Evolutionary conservation across 2,888 invertebrate genomes (phyloP).

Genomic region (Erynnis tages): DNA sequence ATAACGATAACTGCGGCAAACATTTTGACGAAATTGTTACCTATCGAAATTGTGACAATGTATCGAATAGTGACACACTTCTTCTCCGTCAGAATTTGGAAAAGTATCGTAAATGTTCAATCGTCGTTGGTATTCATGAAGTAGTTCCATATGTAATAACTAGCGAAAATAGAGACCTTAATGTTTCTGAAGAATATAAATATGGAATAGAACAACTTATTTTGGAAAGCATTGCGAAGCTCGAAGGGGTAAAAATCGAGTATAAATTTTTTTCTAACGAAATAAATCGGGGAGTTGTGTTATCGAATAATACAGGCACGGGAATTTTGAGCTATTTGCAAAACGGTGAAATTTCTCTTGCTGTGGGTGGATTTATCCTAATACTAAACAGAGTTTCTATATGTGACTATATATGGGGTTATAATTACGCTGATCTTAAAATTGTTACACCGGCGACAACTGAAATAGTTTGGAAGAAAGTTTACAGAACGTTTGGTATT

Average conservation of each 20-base stretch:
- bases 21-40: constrained; percentile 16
- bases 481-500: constrained; percentile 42
- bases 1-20: constrained; percentile 30
- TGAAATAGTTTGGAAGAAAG: constrained; percentile 47
- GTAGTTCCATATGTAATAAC: constrained; percentile 46
- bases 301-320: constrained; percentile 48
- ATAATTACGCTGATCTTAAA: constrained; percentile 43
- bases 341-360: constrained; percentile 44
- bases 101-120: constrained; percentile 41
- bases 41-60: constrained; percentile 26
- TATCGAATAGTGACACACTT: background rate
- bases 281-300: constrained; percentile 42
- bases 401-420: constrained; percentile 54
- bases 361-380: constrained; percentile 48
- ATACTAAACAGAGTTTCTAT: constrained; percentile 48
- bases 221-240: constrained; percentile 44
- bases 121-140: constrained; percentile 45
- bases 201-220: constrained; percentile 52
- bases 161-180: constrained; percentile 37
- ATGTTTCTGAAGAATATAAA: constrained; percentile 34
- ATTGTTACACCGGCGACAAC: constrained; percentile 46
- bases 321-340: constrained; percentile 47
- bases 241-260: constrained; percentile 40
- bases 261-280: constrained; percentile 37
- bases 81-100: background rate